Conservation (phyloP, 2,797 vertebrate genomes). For the Streptopelia turtur region DNA sequence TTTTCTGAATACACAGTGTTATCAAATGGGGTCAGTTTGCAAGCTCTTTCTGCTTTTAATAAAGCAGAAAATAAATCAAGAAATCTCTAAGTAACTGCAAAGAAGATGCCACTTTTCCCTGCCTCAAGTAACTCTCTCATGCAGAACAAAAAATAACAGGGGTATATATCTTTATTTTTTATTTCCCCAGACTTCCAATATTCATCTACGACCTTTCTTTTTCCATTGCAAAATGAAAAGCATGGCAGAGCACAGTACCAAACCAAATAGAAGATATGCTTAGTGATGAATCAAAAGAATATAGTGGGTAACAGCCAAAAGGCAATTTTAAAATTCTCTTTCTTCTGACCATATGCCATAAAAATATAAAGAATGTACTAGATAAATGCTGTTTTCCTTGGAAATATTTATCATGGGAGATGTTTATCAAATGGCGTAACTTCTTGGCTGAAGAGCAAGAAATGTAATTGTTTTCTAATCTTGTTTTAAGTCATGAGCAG, state of each 20-base stretch:
- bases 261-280: background rate
- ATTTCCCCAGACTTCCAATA: background rate
- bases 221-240: slow-evolving; percentile 17
- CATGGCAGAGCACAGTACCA: background rate
- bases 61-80: background rate
- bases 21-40: background rate
- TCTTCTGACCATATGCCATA: background rate
- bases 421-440: background rate
- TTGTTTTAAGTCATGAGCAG: background rate
- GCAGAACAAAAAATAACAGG: background rate
- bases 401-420: background rate
- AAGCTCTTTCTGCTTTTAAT: background rate
- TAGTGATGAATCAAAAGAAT: background rate
- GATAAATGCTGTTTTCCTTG: background rate
- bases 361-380: background rate
- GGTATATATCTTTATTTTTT: background rate
- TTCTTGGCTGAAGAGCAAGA: background rate
- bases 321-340: background rate
- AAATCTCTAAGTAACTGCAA: background rate
- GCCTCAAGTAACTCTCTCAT: background rate
- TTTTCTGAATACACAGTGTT: background rate
- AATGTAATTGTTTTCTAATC: background rate
- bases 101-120: background rate
- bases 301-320: background rate
- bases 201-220: background rate